Base-by-base conservation (phyloP, 2,113 vertebrate species). In the Mesoclemmys tuberculata region DNA sequence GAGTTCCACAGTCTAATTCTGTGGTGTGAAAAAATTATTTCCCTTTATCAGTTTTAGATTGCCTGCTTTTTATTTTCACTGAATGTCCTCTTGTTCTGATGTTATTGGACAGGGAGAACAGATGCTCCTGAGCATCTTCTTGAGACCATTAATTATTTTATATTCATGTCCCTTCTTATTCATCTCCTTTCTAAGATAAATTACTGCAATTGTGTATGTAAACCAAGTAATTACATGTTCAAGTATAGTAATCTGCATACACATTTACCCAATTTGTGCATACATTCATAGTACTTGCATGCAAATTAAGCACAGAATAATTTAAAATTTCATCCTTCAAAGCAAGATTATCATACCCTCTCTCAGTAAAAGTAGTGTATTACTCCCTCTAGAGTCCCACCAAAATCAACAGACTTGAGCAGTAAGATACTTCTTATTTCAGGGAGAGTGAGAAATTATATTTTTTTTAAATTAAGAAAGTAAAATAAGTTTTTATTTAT, bases 1-100 rank as follows among this genome's bases (percentile, higher is more conserved):
- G 24, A 41, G 68, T 38, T 38, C 68, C 68, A 74, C 68, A n/a
- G 38, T n/a, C n/a, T 38, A n/a, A n/a, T 38, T n/a, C 38, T 38
- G 9, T 74, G 14, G 1, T 29, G 10, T 49, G 48, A 21, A 88
- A 80, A 64, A 79, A 11, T 19, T 0, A 16, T 3, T 2, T 41
- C 1, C 71, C 35, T 35, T 5, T 35, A 31, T 27, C 58, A 31
- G 58, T 35, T 61, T 61, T 61, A 29, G 16, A 81, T 54, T 38
- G 2, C 44, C 82, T 85, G 54, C 31, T 14, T 88, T 41, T 49
- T 54, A 44, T 27, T 79, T 21, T 48, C 2, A 27, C 13, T 71
- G 31, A 68, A 26, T 27, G 1, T 44, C 10, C 0, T 5, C 3
- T 27, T 2, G 0, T 51, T 38, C 51, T 52, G 55, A 2, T 48